Evolutionary conservation across 2,797 vertebrate species (phyloP).

Genomic region (Leptatherina wallacei): DNA sequence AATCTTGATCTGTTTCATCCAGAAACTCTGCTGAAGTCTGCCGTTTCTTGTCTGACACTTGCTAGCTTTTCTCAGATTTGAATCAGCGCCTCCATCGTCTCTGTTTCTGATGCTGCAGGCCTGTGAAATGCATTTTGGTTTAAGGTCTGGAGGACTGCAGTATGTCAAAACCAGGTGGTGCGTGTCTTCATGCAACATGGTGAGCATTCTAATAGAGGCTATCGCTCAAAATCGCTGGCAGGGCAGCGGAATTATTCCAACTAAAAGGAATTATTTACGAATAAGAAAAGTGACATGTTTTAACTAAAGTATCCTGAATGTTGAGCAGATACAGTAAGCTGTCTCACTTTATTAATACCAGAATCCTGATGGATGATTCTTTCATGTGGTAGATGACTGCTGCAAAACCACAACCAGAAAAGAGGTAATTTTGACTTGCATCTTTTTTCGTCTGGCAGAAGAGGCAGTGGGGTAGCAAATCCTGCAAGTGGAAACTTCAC

Average conservation of each 20-base stretch:
- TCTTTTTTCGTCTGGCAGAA: slow-evolving; percentile 77
- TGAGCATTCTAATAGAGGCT: slow-evolving; percentile 41
- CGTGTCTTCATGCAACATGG: slow-evolving; percentile 44
- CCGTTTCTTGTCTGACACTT: slow-evolving; percentile 4
- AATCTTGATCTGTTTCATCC: neutral
- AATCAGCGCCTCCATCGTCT: slow-evolving; percentile 53
- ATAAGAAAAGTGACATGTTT: slow-evolving; percentile 35
- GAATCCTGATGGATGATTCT: slow-evolving; percentile 61
- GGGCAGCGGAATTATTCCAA: slow-evolving; percentile 13
- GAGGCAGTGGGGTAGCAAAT: slow-evolving; percentile 71
- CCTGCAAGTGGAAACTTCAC: slow-evolving; percentile 92
- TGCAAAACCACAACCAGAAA: slow-evolving; percentile 64
- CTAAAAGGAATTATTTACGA: slow-evolving; percentile 23
- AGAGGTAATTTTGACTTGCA: slow-evolving; percentile 73
- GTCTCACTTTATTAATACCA: slow-evolving; percentile 32
- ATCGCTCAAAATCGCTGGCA: slow-evolving; percentile 40
- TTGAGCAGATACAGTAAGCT: slow-evolving; percentile 41
- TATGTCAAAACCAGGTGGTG: slow-evolving; percentile 66
- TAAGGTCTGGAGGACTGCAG: slow-evolving; percentile 22
- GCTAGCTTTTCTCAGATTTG: slow-evolving; percentile 18
- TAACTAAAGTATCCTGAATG: slow-evolving; percentile 48
- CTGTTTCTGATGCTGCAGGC: slow-evolving; percentile 20
- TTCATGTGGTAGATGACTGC: slow-evolving; percentile 67
- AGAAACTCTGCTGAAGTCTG: neutral
- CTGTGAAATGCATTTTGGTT: slow-evolving; percentile 63